Percentiles rank a stretch among this genome's conserved stretches.
Evolutionary conservation across 1,140 invertebrate genomes (phyloP).

Genomic region (Brachionus rotundiformis): DNA sequence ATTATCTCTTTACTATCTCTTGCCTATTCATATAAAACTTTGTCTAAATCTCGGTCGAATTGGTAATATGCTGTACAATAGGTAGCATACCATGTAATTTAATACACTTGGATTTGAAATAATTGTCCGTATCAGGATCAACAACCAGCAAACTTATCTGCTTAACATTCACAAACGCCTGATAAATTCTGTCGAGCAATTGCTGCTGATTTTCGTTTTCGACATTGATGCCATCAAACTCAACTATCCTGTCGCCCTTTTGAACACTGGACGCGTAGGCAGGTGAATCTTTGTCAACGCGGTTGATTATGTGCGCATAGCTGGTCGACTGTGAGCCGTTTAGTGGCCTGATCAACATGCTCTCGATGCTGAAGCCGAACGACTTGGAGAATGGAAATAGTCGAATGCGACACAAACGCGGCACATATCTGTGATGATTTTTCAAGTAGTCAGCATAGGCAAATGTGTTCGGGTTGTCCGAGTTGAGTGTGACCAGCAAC

Average conservation of each 20-base stretch:
- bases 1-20: background rate
- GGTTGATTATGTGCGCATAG: conserved; percentile 74
- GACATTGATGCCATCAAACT: conserved; percentile 72
- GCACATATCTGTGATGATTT: conserved; percentile 12
- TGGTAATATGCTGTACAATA: conserved; percentile 51
- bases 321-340: background rate
- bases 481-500: background rate
- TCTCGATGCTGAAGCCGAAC: conserved; percentile 46
- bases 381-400: conserved; percentile 28
- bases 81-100: conserved; percentile 45
- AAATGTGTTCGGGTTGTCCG: conserved; percentile 17
- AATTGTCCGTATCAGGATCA: conserved; percentile 75
- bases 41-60: conserved; percentile 46
- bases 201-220: conserved; percentile 89
- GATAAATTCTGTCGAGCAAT: conserved; percentile 69
- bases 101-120: conserved; percentile 68
- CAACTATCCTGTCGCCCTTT: conserved; percentile 85
- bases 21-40: too few relatives aligned
- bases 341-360: background rate
- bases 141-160: conserved; percentile 86
- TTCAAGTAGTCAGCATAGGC: conserved; percentile 48
- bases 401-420: conserved; percentile 11
- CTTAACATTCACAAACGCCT: conserved; percentile 70
- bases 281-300: conserved; percentile 88
- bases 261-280: conserved; percentile 83